These are phyloP conservation scores for Subacronicta megacephala DNA, from an alignment of 2,888 invertebrate genomes.

Conservation along the genomic window DNA sequence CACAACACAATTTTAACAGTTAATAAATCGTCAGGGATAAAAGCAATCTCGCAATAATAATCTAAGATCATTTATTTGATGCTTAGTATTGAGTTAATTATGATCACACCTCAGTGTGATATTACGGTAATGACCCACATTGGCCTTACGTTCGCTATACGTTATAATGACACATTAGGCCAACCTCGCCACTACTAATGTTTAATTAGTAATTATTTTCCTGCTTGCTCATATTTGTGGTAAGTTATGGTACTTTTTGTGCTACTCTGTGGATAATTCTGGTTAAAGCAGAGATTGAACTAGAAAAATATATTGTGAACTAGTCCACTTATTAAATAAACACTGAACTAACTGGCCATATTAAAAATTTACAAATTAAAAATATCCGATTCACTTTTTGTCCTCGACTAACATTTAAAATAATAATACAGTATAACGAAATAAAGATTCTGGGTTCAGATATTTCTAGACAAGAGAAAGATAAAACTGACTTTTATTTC, in stretches of 20 bases:
- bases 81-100: conserved; percentile 51
- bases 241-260: background rate
- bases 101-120: conserved; percentile 46
- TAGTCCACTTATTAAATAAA: too few species aligned
- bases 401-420: too few species aligned
- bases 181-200: conserved; percentile 42
- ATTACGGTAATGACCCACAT: conserved; percentile 60
- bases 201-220: conserved; percentile 41
- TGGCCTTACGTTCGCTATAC: conserved; percentile 48
- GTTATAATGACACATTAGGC: conserved; percentile 52
- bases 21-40: conserved; percentile 11
- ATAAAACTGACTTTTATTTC: too few species aligned
- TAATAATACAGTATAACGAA: too few species aligned
- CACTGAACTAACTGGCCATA: too few species aligned
- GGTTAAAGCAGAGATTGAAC: background rate
- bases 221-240: conserved; percentile 9
- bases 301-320: too few species aligned
- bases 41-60: conserved; percentile 37
- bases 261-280: background rate
- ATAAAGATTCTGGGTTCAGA: too few species aligned
- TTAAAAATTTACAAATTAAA: too few species aligned
- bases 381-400: too few species aligned
- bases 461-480: too few species aligned
- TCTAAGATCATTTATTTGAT: conserved; percentile 41
- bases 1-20: background rate